Evolutionary conservation across 2,113 vertebrate species (phyloP).

Genomic region (Pholis gunnellus): DNA sequence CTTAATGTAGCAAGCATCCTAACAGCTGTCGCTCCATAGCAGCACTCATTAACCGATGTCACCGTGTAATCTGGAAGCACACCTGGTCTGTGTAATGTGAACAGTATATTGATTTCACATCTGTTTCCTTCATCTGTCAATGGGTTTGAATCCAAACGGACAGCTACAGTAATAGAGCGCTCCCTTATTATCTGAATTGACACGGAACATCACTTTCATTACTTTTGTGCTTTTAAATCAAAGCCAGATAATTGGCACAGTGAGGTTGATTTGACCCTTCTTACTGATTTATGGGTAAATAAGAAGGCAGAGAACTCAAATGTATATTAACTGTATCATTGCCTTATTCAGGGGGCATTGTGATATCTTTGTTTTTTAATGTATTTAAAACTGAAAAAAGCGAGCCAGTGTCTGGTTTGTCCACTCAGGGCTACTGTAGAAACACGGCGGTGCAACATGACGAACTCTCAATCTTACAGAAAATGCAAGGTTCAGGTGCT

Average conservation of each 20-base stretch:
- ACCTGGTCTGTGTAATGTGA: conserved; percentile 18
- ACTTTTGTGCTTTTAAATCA: neutral
- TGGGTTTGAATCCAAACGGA: conserved; percentile 1
- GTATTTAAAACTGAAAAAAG: too few species aligned
- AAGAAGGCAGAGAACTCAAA: neutral
- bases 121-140: conserved; percentile 26
- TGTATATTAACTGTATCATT: neutral
- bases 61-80: conserved; percentile 20
- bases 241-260: neutral
- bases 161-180: neutral
- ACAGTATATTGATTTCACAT: conserved; percentile 34
- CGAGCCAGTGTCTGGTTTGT: too few species aligned
- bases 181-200: neutral
- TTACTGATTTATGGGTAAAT: neutral
- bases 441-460: neutral
- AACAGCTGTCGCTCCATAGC: conserved; percentile 34
- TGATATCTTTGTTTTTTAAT: neutral
- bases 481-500: neutral
- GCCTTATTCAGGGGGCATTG: neutral
- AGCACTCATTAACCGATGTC: conserved; percentile 28
- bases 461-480: neutral
- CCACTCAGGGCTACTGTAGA: too few species aligned
- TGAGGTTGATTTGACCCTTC: neutral
- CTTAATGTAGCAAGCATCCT: neutral
- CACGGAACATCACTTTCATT: neutral